Evolutionary conservation across 2,797 vertebrate species (phyloP).

Genomic region (Molossus molossus): DNA sequence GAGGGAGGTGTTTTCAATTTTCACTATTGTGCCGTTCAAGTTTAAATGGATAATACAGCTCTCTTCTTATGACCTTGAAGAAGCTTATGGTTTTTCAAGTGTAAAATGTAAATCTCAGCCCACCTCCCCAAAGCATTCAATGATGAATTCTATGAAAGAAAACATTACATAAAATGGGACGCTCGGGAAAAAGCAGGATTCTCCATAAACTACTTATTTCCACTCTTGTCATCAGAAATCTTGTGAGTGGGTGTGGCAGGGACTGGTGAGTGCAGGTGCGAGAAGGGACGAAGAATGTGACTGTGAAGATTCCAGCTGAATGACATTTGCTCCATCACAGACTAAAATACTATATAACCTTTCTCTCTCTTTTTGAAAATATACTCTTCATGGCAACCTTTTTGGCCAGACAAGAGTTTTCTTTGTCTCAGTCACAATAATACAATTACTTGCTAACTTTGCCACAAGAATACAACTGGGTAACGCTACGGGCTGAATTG

Average conservation of each 20-base stretch:
- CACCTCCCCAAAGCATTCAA: constrained; percentile 31
- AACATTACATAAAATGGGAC: constrained; percentile 8
- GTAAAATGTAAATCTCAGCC: constrained; percentile 56
- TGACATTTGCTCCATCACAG: neutral
- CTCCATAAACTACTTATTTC: constrained; percentile 51
- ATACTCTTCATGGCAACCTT: neutral
- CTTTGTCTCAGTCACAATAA: constrained; percentile 5
- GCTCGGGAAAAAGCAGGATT: constrained; percentile 47
- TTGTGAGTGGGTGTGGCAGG: neutral
- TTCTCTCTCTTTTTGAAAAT: neutral
- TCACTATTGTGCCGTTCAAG: constrained; percentile 14
- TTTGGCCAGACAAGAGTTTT: neutral
- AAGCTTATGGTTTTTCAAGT: neutral
- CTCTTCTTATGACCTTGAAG: constrained; percentile 56
- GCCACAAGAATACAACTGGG: neutral
- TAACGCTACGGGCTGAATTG: neutral
- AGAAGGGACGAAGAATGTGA: neutral
- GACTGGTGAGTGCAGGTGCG: neutral
- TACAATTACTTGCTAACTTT: neutral
- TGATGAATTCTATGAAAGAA: constrained; percentile 38
- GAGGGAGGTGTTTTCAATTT: constrained; percentile 40
- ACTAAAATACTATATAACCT: neutral
- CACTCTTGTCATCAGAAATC: constrained; percentile 39
- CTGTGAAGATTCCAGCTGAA: neutral
- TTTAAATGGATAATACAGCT: constrained; percentile 61